Conservation (phyloP, 2,797 vertebrate species). For the Arnoldichthys spilopterus region DNA sequence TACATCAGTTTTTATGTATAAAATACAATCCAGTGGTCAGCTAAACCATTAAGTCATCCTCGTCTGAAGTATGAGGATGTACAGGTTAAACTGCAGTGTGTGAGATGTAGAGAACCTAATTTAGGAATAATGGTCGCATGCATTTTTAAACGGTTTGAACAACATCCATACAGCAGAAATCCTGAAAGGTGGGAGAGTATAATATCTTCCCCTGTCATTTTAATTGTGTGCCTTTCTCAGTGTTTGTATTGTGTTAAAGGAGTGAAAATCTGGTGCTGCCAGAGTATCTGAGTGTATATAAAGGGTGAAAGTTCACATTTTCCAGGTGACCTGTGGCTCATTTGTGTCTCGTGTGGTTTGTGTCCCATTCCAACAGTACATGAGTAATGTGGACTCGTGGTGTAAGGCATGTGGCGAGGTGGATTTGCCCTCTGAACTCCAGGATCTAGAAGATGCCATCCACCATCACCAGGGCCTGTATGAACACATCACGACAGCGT, state of each 20-base stretch:
- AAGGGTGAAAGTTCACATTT: not conserved
- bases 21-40: no score
- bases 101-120: constrained; percentile 2
- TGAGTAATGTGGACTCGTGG: constrained; percentile 98
- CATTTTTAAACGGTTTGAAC: constrained; percentile 3
- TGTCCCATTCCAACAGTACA: constrained; percentile 81
- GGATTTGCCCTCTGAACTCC: constrained; percentile 95
- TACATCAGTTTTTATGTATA: no score
- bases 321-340: not conserved
- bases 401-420: constrained; percentile 98
- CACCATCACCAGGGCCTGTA: constrained; percentile 98
- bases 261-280: not conserved
- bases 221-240: no score
- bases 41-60: no score
- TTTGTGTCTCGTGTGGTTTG: constrained; percentile 12
- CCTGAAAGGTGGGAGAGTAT: not conserved
- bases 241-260: not conserved
- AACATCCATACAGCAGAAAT: not conserved
- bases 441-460: constrained; percentile 96
- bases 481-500: constrained; percentile 94
- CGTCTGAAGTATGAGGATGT: not conserved
- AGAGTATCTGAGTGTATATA: not conserved
- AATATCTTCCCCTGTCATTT: not conserved
- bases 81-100: not conserved
- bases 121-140: not conserved